Conservation (phyloP, 1,140 invertebrate species). For the Cotesia vestalis region DNA sequence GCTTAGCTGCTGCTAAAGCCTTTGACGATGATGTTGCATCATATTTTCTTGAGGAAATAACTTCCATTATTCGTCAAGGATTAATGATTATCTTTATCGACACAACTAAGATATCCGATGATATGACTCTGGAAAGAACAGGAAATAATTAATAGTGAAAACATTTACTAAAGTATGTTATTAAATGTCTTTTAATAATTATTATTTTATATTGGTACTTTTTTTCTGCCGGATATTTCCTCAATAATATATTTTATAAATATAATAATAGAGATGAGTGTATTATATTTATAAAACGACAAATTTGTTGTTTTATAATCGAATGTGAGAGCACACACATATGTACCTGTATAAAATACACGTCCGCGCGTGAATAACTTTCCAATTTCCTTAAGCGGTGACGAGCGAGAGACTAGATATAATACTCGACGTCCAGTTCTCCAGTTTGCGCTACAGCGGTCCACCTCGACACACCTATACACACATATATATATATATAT, state of each 20-base stretch:
- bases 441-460: conserved; percentile 1
- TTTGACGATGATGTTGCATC: conserved; percentile 46
- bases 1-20: no score
- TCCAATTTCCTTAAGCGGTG: conserved; percentile 41
- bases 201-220: no score
- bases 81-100: conserved; percentile 20
- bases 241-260: no score
- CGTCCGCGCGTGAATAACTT: conserved; percentile 32
- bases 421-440: conserved; percentile 27
- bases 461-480: neutral
- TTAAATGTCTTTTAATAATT: no score
- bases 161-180: no score
- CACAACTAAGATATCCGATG: neutral
- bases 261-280: no score
- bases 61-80: conserved; percentile 57
- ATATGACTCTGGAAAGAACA: neutral
- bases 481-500: neutral
- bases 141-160: neutral
- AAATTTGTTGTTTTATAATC: neutral
- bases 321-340: neutral
- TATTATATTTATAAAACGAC: no score
- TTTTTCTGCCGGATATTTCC: no score
- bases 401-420: conserved; percentile 6
- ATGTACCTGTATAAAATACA: conserved; percentile 4
- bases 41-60: conserved; percentile 62